Evolutionary conservation across 92 coral and sea anemone species (phyloP), one percentile per base, ranked within the genome.

Genomic region (Palythoa heliodiscus): DNA sequence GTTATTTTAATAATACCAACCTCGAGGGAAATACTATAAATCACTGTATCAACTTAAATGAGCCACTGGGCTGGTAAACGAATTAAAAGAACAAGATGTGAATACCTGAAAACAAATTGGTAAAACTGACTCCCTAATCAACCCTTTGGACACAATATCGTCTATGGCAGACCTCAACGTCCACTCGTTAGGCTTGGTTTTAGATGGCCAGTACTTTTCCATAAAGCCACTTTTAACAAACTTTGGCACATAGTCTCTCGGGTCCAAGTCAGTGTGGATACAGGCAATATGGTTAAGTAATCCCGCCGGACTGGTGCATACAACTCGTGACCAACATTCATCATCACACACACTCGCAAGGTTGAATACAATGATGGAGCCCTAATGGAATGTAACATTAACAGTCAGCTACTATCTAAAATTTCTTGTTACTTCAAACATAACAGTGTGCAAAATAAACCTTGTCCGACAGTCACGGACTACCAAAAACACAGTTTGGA

Each of bases 121-220:
- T 37, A 96, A 84, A 37, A 94, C 95, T 1, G 99, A 96, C 83
- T 96, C 99, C 35, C 99, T 89, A 25, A 96, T 91, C 67, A 96
- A 91, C 13, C 99, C 99, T 83, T 92, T 96, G 64, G 88, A 73
- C 2, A 94, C 98, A 72, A 96, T 92, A 82, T 96, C 99, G 43
- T 94, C 99, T 52, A 96, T 89, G 10, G 99, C 99, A 15, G 98
- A 93, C 52, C 99, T 92, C 29, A 96, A 79, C 7, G 99, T 96
- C 99, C 99, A 96, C 57, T 96, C 99, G 70, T 96, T 96, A 2
- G 99, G 97, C 76, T 91, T 92, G 17, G 99, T 95, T 22, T 94
- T 93, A 7, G 99, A 92, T 4, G 99, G 99, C 99, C 99, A 96
- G 90, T 91, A 96, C 78, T 86, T 91, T 75, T 94, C 93, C 29